phyloP scores from a whole-genome alignment of 2,888 invertebrate genomes.

The Trimorus sp. region DNA sequence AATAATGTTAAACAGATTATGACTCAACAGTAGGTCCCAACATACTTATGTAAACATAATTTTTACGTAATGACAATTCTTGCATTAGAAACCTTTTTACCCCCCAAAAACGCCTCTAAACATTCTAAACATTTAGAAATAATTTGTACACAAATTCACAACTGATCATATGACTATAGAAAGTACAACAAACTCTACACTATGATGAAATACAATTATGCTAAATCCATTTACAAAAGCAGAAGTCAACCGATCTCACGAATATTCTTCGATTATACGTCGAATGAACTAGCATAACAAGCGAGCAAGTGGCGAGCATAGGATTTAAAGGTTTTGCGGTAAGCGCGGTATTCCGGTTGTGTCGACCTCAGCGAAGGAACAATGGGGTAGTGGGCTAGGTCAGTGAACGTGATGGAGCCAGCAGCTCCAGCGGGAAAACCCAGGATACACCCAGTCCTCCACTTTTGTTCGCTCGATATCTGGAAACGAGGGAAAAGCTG shows the following conservation, averaged over 20 bases:
- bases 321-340: constrained; percentile 51
- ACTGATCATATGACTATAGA: no score
- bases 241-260: not conserved
- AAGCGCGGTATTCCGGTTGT: constrained; percentile 44
- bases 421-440: constrained; percentile 73
- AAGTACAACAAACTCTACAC: no score
- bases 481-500: constrained; percentile 71
- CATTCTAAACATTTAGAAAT: no score
- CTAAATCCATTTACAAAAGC: not conserved
- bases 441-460: constrained; percentile 71
- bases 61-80: no score
- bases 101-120: no score
- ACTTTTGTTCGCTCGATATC: constrained; percentile 77
- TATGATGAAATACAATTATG: no score
- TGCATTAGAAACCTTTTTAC: no score
- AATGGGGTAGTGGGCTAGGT: constrained; percentile 73
- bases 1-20: no score
- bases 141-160: no score
- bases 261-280: not conserved
- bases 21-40: no score
- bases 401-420: constrained; percentile 75
- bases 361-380: constrained; percentile 59
- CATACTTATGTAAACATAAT: no score
- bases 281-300: constrained; percentile 21
- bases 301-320: constrained; percentile 24